Evolutionary conservation across 1,140 invertebrate species (phyloP), one percentile per base, ranked within the genome.

Genomic region (Hesperophylax magnus): DNA sequence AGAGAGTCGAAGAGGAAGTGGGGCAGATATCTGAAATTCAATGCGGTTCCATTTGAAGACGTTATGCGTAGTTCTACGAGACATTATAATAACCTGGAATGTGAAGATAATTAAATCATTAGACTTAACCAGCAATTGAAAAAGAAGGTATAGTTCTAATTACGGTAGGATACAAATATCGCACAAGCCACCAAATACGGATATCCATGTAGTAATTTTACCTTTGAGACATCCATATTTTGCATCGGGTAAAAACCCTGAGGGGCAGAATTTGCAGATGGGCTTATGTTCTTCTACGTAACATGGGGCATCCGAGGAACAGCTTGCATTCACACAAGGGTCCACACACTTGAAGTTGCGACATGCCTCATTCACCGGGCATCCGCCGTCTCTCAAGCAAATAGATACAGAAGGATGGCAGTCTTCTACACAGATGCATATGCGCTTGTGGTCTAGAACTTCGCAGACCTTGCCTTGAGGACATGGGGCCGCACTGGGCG

Each of bases 161-260:
- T 78, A 82, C 78, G 80, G 80, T 78, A 80, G 80, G 77, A 81
- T 84, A 84, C 82, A 82, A 84, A 78, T 75, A 76, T 84, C 80
- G 82, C 82, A 84, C 82, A 84, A 84, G 82, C 82, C 82, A 84
- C 82, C 82, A 80, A 74, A 81, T 80, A 84, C 78, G 80, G 80
- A 78, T 80, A 84, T 84, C 80, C 78, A 80, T 82, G 80, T 81
- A 78, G 80, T 63, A 78, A 74, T 75, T 82, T 96, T 97, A 97
- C 96, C 96, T 97, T 97, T 96, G 91, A 96, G 93, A 93, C 96
- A 97, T 94, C 96, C 96, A 92, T 95, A 95, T 93, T 94, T 95
- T 88, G 93, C 92, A 91, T 97, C 96, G 89, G 94, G 93, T 91
- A 94, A 93, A 92, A 95, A 97, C 92, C 96, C 96, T 89, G 92